phyloP scores from a whole-genome alignment of 1,140 invertebrate species.

The Micrasema minimum region DNA sequence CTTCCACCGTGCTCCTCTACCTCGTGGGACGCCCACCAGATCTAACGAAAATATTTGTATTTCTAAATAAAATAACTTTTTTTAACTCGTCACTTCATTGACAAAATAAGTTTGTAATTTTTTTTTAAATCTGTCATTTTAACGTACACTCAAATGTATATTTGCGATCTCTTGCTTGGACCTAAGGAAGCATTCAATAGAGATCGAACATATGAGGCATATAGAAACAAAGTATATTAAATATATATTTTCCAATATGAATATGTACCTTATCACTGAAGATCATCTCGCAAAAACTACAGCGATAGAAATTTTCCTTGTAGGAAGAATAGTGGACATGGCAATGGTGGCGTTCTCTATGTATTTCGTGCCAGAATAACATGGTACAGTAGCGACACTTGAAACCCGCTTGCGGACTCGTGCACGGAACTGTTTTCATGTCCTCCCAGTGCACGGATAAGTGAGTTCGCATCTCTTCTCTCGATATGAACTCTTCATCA shows the following conservation, averaged over 20 bases:
- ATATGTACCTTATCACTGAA: slow-evolving; percentile 66
- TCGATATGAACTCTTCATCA: slow-evolving; percentile 62
- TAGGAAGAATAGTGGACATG: slow-evolving; percentile 58
- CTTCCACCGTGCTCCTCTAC: slow-evolving; percentile 1
- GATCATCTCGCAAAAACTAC: slow-evolving; percentile 58
- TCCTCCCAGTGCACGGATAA: slow-evolving; percentile 59
- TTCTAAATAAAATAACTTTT: no score
- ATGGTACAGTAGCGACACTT: slow-evolving; percentile 63
- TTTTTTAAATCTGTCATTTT: no score
- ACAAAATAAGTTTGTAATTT: no score
- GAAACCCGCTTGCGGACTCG: slow-evolving; percentile 64
- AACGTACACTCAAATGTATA: no score
- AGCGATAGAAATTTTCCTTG: slow-evolving; percentile 63
- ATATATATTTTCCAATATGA: no score
- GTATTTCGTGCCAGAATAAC: slow-evolving; percentile 64
- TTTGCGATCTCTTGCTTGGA: no score
- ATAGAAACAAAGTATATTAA: no score
- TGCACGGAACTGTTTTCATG: slow-evolving; percentile 62
- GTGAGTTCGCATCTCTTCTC: slow-evolving; percentile 59
- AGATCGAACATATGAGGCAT: no score
- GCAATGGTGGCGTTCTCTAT: slow-evolving; percentile 61
- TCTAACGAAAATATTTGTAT: no score
- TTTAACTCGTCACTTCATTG: no score
- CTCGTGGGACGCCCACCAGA: slow-evolving; percentile 41
- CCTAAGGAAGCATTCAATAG: no score